phyloP scores from a whole-genome alignment of 53 echinoderm and acorn worm genomes.

The Zoroaster sp. region DNA sequence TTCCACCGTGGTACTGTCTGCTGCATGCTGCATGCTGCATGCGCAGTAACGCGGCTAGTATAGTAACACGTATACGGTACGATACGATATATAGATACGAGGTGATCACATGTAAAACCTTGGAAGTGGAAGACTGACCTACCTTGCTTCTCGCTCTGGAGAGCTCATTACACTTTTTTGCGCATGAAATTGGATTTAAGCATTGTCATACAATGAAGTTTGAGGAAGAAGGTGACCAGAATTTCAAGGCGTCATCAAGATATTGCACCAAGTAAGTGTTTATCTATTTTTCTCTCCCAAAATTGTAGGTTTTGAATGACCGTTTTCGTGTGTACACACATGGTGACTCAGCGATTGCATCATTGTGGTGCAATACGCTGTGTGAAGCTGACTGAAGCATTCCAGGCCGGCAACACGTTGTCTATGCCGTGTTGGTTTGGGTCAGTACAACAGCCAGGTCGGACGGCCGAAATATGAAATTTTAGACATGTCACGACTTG shows the following conservation, averaged over 20 bases:
- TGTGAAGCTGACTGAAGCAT: neutral
- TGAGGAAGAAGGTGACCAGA: conserved; percentile 11
- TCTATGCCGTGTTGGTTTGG: neutral
- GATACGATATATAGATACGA: neutral
- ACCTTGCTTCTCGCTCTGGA: neutral
- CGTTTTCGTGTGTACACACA: neutral
- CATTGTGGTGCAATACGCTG: conserved; percentile 11
- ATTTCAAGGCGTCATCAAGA: neutral
- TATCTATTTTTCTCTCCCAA: too few relatives aligned
- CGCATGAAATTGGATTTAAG: neutral
- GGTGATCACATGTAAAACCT: neutral
- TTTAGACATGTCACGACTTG: neutral
- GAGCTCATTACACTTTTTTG: neutral
- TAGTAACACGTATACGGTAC: neutral
- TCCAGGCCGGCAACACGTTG: neutral
- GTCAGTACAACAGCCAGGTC: neutral
- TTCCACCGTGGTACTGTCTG: neutral
- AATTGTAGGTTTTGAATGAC: neutral
- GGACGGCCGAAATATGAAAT: neutral
- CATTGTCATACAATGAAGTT: conserved; percentile 26
- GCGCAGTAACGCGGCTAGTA: neutral
- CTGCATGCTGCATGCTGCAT: neutral
- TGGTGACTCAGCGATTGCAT: conserved; percentile 5
- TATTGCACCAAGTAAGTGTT: neutral
- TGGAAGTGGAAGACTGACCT: neutral